phyloP scores from a whole-genome alignment of 1,140 invertebrate genomes.

The Tenebrio molitor region DNA sequence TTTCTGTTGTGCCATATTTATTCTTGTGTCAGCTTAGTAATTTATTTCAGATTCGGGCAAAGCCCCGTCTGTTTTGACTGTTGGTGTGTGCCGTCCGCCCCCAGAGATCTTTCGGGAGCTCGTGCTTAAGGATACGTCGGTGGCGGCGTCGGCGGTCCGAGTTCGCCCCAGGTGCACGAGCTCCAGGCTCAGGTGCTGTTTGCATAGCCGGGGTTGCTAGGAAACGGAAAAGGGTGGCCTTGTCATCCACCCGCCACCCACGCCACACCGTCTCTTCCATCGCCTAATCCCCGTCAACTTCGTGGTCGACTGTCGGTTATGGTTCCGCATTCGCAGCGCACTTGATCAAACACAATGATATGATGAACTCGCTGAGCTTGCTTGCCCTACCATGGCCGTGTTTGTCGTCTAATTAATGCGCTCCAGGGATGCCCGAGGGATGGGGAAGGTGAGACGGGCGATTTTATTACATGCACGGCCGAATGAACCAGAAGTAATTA shows the following conservation, averaged over 20 bases:
- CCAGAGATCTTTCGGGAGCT: not conserved
- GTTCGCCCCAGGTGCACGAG: conserved; percentile 22
- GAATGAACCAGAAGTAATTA: conserved; percentile 32
- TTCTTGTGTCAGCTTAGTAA: no score
- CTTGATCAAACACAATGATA: conserved; percentile 40
- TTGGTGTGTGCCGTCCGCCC: no score
- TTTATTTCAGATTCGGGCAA: no score
- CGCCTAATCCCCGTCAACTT: conserved; percentile 30
- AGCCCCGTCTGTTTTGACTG: no score
- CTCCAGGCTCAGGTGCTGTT: conserved; percentile 28
- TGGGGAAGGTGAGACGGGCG: not conserved
- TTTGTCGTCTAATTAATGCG: conserved; percentile 39
- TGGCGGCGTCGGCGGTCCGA: conserved; percentile 5
- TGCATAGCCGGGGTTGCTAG: conserved; percentile 35
- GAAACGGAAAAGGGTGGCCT: conserved; percentile 32
- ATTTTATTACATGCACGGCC: conserved; percentile 15
- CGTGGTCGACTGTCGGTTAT: conserved; percentile 33
- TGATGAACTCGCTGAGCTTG: conserved; percentile 39
- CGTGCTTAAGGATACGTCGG: not conserved
- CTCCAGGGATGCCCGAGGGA: conserved; percentile 12
- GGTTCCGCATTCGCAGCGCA: conserved; percentile 35
- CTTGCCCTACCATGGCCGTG: conserved; percentile 33
- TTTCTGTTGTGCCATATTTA: no score
- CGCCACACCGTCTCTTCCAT: conserved; percentile 24
- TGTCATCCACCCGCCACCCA: conserved; percentile 30